phyloP scores from a whole-genome alignment of 23 tunicate genomes.

The Trididemnum clinides region DNA sequence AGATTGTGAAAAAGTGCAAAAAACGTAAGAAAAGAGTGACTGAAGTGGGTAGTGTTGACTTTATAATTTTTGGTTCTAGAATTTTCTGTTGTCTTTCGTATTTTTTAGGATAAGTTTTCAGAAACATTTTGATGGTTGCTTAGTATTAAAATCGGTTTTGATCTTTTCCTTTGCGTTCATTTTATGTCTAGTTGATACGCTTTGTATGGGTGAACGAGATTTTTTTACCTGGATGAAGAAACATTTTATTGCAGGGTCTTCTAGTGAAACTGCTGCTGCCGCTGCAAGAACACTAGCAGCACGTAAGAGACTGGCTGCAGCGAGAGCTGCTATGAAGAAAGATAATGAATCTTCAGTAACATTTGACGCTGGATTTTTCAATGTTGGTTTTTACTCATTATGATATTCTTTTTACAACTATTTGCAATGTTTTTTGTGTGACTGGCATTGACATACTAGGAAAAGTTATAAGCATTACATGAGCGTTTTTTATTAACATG shows the following conservation, averaged over 20 bases:
- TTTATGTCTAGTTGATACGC: background rate
- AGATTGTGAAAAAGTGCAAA: conserved; percentile 28
- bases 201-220: too few species aligned
- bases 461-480: too few species aligned
- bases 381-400: conserved; percentile 30
- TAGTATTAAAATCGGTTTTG: background rate
- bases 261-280: conserved; percentile 4
- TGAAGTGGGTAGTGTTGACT: too few species aligned
- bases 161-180: background rate
- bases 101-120: too few species aligned
- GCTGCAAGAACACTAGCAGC: conserved; percentile 63
- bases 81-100: too few species aligned
- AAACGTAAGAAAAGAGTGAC: background rate
- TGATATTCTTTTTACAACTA: background rate
- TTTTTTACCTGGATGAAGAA: too few species aligned
- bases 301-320: conserved; percentile 65
- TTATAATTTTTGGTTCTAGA: too few species aligned
- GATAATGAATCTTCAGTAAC: conserved; percentile 25
- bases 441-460: too few species aligned
- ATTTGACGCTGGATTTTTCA: conserved; percentile 88
- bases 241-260: background rate
- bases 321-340: conserved; percentile 71
- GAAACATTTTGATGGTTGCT: too few species aligned
- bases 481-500: too few species aligned
- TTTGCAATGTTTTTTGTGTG: background rate